Conservation (phyloP, 92 coral and sea anemone species). For the Porites rus region DNA sequence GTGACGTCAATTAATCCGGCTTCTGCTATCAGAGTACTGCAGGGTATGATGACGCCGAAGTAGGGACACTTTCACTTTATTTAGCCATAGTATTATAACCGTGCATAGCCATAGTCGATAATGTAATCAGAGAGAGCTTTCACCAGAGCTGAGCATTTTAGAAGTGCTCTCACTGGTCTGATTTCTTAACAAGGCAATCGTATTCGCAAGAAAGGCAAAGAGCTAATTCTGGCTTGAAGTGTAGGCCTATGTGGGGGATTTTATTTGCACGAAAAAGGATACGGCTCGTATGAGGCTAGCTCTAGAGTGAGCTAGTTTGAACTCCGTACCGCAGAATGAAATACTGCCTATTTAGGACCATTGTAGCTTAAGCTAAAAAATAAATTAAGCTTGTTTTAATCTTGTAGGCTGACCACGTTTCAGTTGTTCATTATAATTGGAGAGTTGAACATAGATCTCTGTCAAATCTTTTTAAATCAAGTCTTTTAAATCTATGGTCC, state of each 20-base stretch:
- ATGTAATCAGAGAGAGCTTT: not conserved
- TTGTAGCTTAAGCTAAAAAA: not conserved
- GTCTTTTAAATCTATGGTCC: no score
- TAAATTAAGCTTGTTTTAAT: not conserved
- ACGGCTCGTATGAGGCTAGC: no score
- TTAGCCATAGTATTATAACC: not conserved
- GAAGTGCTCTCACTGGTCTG: not conserved
- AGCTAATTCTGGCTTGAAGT: no score
- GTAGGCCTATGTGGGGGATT: no score
- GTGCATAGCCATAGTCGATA: not conserved
- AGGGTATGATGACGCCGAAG: no score
- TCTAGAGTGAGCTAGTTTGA: no score
- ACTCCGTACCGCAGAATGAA: not conserved
- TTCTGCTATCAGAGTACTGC: no score
- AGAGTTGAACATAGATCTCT: not conserved
- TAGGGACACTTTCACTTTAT: no score
- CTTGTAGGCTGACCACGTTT: not conserved
- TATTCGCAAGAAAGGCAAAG: no score
- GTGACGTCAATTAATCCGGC: not conserved
- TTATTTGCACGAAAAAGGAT: no score
- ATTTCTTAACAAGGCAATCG: not conserved
- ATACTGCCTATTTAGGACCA: not conserved
- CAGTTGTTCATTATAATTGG: not conserved
- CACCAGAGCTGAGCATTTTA: not conserved
- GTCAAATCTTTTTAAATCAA: not conserved